These are phyloP conservation scores for Thalassaphorura encarpata DNA, from an alignment of 1,140 invertebrate genomes.

Conservation along the genomic window DNA sequence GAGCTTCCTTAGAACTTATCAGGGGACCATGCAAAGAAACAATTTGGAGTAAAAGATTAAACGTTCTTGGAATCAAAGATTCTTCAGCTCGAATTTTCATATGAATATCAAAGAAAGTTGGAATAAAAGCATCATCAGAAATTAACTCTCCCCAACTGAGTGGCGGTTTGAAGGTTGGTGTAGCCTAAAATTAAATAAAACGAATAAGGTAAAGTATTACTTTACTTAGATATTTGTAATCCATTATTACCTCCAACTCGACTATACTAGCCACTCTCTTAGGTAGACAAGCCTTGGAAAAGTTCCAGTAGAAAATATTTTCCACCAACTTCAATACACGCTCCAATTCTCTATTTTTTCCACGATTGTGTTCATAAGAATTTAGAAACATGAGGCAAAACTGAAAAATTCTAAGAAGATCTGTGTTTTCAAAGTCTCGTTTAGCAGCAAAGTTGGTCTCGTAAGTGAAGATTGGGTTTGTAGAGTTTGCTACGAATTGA, in stretches of 20 bases:
- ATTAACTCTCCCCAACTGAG: slow-evolving; percentile 61
- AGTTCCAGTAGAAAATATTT: slow-evolving; percentile 30
- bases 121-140: slow-evolving; percentile 56
- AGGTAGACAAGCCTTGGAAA: slow-evolving; percentile 43
- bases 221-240: too few species aligned
- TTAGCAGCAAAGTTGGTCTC: slow-evolving; percentile 75
- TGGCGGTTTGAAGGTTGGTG: slow-evolving; percentile 26
- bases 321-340: slow-evolving; percentile 24
- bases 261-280: slow-evolving; percentile 59
- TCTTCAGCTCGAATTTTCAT: slow-evolving; percentile 65
- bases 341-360: slow-evolving; percentile 17
- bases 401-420: slow-evolving; percentile 53
- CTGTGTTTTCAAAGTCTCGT: slow-evolving; percentile 62
- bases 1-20: slow-evolving; percentile 47
- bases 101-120: slow-evolving; percentile 70
- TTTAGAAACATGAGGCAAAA: slow-evolving; percentile 44
- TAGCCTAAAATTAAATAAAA: too few species aligned
- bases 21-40: slow-evolving; percentile 62
- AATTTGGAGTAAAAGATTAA: slow-evolving; percentile 70
- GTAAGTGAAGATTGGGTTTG: slow-evolving; percentile 74
- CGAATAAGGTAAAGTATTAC: too few species aligned
- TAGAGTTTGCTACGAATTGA: slow-evolving; percentile 68
- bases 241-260: slow-evolving; percentile 43
- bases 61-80: slow-evolving; percentile 59
- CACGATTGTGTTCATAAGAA: slow-evolving; percentile 5